A percentile compares a stretch with the other conserved stretches of the same genome.
phyloP scores from a whole-genome alignment of 2,888 invertebrate genomes.

The Neoascia interrupta region DNA sequence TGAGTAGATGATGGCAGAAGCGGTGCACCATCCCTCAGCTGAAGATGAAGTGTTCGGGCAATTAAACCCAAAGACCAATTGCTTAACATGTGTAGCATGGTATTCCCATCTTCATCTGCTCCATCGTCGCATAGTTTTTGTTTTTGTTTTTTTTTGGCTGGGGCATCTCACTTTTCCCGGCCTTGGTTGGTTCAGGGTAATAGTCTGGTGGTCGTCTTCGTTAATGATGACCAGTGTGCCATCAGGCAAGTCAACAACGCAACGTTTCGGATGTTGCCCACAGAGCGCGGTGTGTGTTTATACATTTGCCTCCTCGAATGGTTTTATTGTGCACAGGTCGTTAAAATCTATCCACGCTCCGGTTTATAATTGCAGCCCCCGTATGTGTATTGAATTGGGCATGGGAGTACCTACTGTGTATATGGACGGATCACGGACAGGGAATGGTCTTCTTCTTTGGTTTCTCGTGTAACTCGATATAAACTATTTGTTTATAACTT shows the following conservation, averaged over 20 bases:
- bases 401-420: no score
- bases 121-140: conserved; percentile 5
- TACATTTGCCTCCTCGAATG: conserved; percentile 62
- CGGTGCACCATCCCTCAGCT: conserved; percentile 32
- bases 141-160: background rate
- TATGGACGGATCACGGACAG: no score
- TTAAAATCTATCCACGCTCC: conserved; percentile 67
- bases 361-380: conserved; percentile 64
- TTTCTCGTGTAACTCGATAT: conserved; percentile 64
- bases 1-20: conserved; percentile 17
- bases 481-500: conserved; percentile 68
- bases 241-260: conserved; percentile 29
- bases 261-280: conserved; percentile 58
- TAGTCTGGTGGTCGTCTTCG: conserved; percentile 61
- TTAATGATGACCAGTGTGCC: conserved; percentile 71
- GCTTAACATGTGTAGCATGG: conserved; percentile 65
- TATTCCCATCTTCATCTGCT: conserved; percentile 38
- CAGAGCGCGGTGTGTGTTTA: conserved; percentile 47
- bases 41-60: conserved; percentile 66
- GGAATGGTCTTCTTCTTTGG: conserved; percentile 26
- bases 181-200: conserved; percentile 35
- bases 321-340: conserved; percentile 59
- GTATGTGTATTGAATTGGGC: no score
- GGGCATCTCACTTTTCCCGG: conserved; percentile 4
- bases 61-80: conserved; percentile 68